Conservation (phyloP, 2,888 invertebrate species). For the Terebella lapidaria region DNA sequence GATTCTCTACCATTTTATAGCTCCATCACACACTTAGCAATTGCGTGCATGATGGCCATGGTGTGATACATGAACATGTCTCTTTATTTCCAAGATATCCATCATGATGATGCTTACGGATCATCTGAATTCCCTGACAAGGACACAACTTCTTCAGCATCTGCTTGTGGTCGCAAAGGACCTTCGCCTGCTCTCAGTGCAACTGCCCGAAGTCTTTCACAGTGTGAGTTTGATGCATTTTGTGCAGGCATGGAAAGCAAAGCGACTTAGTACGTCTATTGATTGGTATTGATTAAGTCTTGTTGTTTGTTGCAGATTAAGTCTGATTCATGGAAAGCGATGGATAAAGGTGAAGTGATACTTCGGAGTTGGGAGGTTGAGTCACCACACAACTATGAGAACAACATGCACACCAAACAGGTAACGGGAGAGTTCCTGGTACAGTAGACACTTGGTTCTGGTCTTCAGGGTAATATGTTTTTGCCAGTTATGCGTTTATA, state of each 20-base stretch:
- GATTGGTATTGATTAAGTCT: too few species aligned
- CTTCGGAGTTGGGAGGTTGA: constrained; percentile 48
- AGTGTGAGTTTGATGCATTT: too few species aligned
- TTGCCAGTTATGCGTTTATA: background rate
- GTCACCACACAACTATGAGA: constrained; percentile 48
- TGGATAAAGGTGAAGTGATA: constrained; percentile 39
- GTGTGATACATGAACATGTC: constrained; percentile 1
- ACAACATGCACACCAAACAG: constrained; percentile 44
- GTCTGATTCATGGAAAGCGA: constrained; percentile 29
- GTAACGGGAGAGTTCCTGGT: too few species aligned
- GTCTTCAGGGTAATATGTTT: background rate
- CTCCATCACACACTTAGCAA: background rate
- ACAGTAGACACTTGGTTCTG: background rate
- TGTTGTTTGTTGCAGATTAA: constrained; percentile 24
- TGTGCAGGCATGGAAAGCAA: too few species aligned
- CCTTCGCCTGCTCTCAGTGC: constrained; percentile 29
- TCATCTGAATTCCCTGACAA: constrained; percentile 30
- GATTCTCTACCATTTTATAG: background rate
- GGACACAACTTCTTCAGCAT: constrained; percentile 34
- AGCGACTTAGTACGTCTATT: too few species aligned
- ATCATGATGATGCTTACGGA: constrained; percentile 36
- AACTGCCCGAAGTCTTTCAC: constrained; percentile 35
- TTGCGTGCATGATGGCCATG: too few species aligned
- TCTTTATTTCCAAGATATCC: too few species aligned
- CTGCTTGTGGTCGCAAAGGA: constrained; percentile 32